A percentile compares a stretch with the other conserved stretches of the same genome.
Conservation (phyloP, 2,113 vertebrate species). For the Megatriorchis doriae region DNA sequence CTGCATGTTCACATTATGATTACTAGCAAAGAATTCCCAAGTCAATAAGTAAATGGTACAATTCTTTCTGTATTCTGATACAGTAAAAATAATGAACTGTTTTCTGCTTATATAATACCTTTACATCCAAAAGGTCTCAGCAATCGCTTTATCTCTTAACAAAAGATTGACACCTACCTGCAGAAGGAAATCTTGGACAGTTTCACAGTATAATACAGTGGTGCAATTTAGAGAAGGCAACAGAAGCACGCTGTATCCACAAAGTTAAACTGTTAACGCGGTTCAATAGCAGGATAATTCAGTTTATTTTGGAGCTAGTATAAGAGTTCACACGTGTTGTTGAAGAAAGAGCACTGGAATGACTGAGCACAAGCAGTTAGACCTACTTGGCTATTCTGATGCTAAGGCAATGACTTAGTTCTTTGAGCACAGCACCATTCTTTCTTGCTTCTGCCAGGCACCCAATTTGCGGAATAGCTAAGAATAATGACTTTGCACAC, state of each 20-base stretch:
- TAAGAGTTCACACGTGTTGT: rapidly evolving
- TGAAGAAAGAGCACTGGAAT: not conserved
- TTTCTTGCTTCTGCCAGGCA: not conserved
- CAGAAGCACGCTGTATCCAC: not conserved
- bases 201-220: not conserved
- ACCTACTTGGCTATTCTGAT: not conserved
- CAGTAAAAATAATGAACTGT: not conserved
- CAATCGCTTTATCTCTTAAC: not conserved
- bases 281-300: not conserved
- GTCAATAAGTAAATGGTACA: not conserved
- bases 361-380: not conserved
- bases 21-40: not conserved
- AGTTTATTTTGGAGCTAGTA: not conserved
- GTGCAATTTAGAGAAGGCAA: not conserved
- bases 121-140: not conserved
- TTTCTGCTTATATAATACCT: not conserved
- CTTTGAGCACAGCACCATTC: not conserved
- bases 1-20: not conserved
- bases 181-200: not conserved
- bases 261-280: not conserved
- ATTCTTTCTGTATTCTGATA: not conserved
- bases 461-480: not conserved
- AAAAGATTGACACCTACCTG: not conserved
- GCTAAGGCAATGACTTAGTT: not conserved
- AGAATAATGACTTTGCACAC: not conserved